phyloP scores from a whole-genome alignment of 2,113 vertebrate genomes.

The Burhinus bistriatus region DNA sequence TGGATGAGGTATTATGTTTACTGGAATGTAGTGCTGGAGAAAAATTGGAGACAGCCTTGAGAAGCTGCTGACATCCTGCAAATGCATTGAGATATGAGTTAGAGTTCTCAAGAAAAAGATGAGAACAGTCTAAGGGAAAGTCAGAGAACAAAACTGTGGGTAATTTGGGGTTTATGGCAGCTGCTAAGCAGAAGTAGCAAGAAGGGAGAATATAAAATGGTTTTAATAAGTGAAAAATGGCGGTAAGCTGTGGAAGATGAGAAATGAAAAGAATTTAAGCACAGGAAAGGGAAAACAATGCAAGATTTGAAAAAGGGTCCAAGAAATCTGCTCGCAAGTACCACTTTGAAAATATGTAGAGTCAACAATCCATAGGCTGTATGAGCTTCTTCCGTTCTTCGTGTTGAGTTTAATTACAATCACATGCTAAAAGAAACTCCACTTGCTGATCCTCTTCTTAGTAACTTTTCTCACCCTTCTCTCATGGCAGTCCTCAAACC shows the following conservation, averaged over 20 bases:
- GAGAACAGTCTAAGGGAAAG: background rate
- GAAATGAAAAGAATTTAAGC: background rate
- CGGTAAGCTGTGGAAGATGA: background rate
- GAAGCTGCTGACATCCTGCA: background rate
- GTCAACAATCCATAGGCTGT: background rate
- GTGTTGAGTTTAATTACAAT: background rate
- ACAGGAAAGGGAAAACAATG: background rate
- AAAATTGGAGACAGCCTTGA: background rate
- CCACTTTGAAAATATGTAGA: background rate
- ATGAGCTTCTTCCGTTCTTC: background rate
- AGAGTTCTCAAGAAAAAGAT: background rate
- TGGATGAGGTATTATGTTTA: background rate
- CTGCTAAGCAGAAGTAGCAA: background rate
- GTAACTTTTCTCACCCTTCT: background rate
- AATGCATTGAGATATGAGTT: background rate
- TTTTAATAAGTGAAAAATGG: background rate
- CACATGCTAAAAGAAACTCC: background rate
- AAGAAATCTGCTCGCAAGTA: background rate
- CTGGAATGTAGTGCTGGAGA: background rate
- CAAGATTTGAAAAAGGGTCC: background rate
- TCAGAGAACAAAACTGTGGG: background rate
- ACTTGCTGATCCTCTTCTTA: background rate
- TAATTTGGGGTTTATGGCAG: background rate
- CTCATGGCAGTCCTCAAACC: background rate
- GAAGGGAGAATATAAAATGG: background rate